phyloP scores from a whole-genome alignment of 1,140 invertebrate genomes.

The Micrasema minimum region DNA sequence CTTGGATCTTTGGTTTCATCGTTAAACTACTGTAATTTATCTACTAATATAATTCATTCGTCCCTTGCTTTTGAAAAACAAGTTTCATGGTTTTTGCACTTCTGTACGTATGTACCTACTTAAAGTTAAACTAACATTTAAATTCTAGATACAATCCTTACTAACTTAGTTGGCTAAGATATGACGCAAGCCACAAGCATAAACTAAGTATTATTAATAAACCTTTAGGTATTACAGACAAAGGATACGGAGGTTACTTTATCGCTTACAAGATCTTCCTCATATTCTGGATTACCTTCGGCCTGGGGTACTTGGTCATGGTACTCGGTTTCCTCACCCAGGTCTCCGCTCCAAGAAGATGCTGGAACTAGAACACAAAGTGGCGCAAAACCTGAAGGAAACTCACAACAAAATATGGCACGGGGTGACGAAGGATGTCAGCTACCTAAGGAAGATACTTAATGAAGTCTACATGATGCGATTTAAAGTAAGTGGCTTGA shows the following conservation, averaged over 20 bases:
- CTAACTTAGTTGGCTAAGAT: too few species aligned
- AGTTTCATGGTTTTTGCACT: too few species aligned
- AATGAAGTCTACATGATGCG: slow-evolving; percentile 83
- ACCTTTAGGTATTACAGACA: slow-evolving; percentile 65
- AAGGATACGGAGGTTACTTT: slow-evolving; percentile 70
- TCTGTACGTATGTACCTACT: too few species aligned
- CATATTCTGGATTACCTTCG: slow-evolving; percentile 89
- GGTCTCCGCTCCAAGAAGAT: slow-evolving; percentile 77
- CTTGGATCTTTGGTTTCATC: too few species aligned
- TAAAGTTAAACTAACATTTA: too few species aligned
- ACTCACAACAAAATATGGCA: slow-evolving; percentile 82
- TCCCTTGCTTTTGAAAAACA: too few species aligned
- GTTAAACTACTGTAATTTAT: too few species aligned
- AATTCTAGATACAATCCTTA: too few species aligned
- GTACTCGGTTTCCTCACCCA: slow-evolving; percentile 87
- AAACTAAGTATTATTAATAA: not conserved
- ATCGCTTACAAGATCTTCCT: slow-evolving; percentile 79
- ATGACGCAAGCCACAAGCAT: too few species aligned
- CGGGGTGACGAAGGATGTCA: slow-evolving; percentile 80
- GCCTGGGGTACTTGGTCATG: slow-evolving; percentile 91
- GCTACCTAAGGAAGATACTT: slow-evolving; percentile 76
- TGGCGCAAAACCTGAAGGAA: slow-evolving; percentile 78
- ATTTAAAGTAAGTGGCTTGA: slow-evolving; percentile 73
- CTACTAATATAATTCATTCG: too few species aligned
- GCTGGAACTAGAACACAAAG: slow-evolving; percentile 77